Percentiles rank a stretch among this genome's conserved stretches.
Conservation (phyloP, 2,113 vertebrate species). For the Atherinomorus stipes region DNA sequence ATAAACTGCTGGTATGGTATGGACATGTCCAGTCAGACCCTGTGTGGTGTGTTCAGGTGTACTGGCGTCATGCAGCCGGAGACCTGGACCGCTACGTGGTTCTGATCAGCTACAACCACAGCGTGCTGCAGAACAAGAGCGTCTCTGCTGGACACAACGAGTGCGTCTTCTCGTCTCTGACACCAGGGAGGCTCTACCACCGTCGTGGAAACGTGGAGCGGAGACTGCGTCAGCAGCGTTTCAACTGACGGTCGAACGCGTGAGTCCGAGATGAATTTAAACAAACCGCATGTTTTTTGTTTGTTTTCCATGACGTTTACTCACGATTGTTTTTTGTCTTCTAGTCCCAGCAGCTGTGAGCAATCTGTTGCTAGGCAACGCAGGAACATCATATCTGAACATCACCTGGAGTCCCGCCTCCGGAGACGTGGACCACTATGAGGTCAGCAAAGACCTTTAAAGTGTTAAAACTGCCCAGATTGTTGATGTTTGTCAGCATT, state of each 20-base stretch:
- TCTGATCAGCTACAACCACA: slow-evolving; percentile 91
- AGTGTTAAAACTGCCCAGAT: no score
- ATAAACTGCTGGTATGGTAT: no score
- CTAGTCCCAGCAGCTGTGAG: slow-evolving; percentile 90
- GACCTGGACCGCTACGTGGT: slow-evolving; percentile 92
- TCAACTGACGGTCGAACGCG: slow-evolving; percentile 91
- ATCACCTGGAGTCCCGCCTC: slow-evolving; percentile 89
- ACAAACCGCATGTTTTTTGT: not conserved
- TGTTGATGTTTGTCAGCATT: no score
- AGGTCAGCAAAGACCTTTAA: slow-evolving; percentile 82
- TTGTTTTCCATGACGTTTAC: not conserved
- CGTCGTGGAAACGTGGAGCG: slow-evolving; percentile 91
- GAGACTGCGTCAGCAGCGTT: slow-evolving; percentile 86
- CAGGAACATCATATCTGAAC: slow-evolving; percentile 84
- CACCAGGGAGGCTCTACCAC: slow-evolving; percentile 93
- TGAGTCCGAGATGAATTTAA: slow-evolving; percentile 77
- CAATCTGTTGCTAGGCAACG: slow-evolving; percentile 82
- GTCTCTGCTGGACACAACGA: slow-evolving; percentile 87
- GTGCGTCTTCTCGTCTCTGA: slow-evolving; percentile 88
- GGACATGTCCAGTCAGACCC: no score
- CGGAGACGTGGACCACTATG: slow-evolving; percentile 94
- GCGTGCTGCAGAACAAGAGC: slow-evolving; percentile 86
- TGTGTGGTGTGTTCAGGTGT: slow-evolving; percentile 75
- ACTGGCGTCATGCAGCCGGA: slow-evolving; percentile 91
- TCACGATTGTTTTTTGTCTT: not conserved